Evolutionary conservation across 2,113 vertebrate species (phyloP).

Genomic region (Sylvietta virens): DNA sequence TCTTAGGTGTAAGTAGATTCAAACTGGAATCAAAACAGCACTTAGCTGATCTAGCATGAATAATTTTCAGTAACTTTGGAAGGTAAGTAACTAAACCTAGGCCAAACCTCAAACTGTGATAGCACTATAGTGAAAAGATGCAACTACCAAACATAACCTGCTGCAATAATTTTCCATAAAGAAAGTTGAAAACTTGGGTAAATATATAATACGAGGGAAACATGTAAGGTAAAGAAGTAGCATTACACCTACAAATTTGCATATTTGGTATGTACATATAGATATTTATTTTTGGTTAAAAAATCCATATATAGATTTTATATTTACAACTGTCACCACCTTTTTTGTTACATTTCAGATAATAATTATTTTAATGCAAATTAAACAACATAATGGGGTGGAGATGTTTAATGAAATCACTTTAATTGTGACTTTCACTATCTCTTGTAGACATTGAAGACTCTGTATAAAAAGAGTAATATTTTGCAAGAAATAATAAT

Average conservation of each 20-base stretch:
- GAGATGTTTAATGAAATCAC: constrained; percentile 11
- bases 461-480: not conserved
- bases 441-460: not conserved
- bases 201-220: not conserved
- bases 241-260: not conserved
- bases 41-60: not conserved
- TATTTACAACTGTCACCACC: not conserved
- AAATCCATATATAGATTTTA: not conserved
- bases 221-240: not conserved
- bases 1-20: not conserved
- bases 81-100: not conserved
- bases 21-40: not conserved
- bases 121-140: not conserved
- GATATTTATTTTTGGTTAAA: not conserved
- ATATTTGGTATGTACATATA: not conserved
- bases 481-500: not conserved
- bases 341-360: constrained; percentile 39
- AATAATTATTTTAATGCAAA: constrained; percentile 48
- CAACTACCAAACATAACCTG: not conserved
- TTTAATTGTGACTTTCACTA: constrained; percentile 22
- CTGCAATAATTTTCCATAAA: not conserved
- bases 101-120: not conserved
- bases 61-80: not conserved
- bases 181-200: not conserved
- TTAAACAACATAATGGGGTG: constrained; percentile 45